phyloP scores from a whole-genome alignment of 2,888 invertebrate species.

The Sicus ferrugineus region DNA sequence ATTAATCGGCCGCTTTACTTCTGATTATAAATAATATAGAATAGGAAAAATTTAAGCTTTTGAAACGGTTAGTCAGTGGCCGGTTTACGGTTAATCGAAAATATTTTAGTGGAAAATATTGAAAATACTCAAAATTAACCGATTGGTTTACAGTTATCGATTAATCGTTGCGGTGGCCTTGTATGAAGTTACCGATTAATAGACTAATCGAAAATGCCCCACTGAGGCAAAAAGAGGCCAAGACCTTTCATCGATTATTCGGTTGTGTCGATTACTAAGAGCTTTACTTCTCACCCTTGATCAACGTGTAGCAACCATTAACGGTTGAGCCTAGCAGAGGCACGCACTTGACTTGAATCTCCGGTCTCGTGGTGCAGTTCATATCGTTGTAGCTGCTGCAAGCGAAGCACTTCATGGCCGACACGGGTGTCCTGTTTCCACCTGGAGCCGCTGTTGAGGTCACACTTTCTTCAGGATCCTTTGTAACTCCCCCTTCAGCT shows the following conservation, averaged over 20 bases:
- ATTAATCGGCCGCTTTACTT: too few species aligned
- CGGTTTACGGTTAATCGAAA: too few species aligned
- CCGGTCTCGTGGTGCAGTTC: slow-evolving; percentile 36
- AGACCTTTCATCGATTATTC: too few species aligned
- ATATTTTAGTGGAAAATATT: too few species aligned
- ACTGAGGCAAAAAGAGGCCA: background rate
- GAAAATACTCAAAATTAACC: too few species aligned
- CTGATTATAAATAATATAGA: too few species aligned
- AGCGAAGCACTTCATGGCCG: slow-evolving; percentile 37
- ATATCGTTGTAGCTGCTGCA: slow-evolving; percentile 41
- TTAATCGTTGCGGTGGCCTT: too few species aligned
- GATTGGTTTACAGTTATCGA: too few species aligned
- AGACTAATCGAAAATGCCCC: too few species aligned
- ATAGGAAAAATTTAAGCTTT: too few species aligned
- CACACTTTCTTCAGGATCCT: background rate
- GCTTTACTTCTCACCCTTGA: slow-evolving; percentile 43
- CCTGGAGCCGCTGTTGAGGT: background rate
- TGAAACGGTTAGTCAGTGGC: too few species aligned
- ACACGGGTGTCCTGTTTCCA: background rate
- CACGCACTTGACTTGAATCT: slow-evolving; percentile 35
- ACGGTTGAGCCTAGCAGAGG: slow-evolving; percentile 20
- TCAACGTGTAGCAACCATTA: slow-evolving; percentile 50
- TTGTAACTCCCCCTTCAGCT: slow-evolving; percentile 1
- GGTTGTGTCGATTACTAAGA: background rate
- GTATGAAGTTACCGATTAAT: too few species aligned